Evolutionary conservation across 2,888 invertebrate species (phyloP).

Genomic region (Carterocephalus palaemon): DNA sequence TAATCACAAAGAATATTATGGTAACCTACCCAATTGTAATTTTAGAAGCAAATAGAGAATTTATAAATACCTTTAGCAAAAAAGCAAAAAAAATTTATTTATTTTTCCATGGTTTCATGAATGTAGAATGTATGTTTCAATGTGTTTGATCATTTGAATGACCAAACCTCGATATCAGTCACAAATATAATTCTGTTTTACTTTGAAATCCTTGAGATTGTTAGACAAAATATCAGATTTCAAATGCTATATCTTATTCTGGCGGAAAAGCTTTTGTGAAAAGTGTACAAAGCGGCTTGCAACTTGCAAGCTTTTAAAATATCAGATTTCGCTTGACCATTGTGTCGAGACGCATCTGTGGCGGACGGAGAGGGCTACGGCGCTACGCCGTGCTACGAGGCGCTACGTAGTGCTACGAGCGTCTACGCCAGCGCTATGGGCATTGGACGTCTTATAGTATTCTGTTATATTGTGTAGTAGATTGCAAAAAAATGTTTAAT

Average conservation of each 20-base stretch:
- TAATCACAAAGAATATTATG: no score
- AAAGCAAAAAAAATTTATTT: no score
- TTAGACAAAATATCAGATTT: slow-evolving; percentile 24
- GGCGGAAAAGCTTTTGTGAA: slow-evolving; percentile 14
- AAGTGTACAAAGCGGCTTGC: slow-evolving; percentile 20
- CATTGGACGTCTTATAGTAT: slow-evolving; percentile 10
- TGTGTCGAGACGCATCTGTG: slow-evolving; percentile 21
- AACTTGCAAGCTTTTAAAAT: slow-evolving; percentile 24
- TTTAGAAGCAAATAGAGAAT: no score
- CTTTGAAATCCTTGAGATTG: slow-evolving; percentile 7
- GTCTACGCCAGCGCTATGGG: slow-evolving; percentile 5
- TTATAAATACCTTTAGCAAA: no score
- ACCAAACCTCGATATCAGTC: no score
- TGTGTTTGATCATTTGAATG: no score
- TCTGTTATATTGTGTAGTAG: slow-evolving; percentile 1
- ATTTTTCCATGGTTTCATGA: no score
- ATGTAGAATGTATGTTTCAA: no score
- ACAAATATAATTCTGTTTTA: no score
- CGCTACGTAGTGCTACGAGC: slow-evolving; percentile 2
- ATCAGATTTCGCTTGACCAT: slow-evolving; percentile 21
- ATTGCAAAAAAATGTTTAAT: no score
- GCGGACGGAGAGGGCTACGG: slow-evolving; percentile 15
- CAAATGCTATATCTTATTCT: slow-evolving; percentile 18
- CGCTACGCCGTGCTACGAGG: slow-evolving; percentile 3
- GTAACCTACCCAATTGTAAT: no score